Evolutionary conservation across 2,797 vertebrate species (phyloP).

Genomic region (Melopsittacus undulatus): DNA sequence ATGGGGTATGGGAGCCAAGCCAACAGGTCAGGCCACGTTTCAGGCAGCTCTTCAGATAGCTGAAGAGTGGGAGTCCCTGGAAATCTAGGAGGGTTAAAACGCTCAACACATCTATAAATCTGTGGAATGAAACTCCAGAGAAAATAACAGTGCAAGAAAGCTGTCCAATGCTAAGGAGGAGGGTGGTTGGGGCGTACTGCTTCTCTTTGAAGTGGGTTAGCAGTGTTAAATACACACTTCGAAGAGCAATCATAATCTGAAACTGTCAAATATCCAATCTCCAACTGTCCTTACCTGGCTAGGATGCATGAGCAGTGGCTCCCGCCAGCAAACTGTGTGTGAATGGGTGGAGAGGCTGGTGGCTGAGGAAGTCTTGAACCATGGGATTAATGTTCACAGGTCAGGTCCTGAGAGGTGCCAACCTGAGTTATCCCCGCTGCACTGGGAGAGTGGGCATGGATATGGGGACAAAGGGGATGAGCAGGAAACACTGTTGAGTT

Average conservation of each 20-base stretch:
- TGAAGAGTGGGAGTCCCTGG: not conserved
- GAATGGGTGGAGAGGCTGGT: not conserved
- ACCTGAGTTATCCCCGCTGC: not conserved
- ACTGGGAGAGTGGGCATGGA: not conserved
- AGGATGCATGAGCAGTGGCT: not conserved
- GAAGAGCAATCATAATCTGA: not conserved
- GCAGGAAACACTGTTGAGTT: not conserved
- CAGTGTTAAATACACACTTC: not conserved
- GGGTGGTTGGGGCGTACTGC: not conserved
- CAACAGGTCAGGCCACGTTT: not conserved
- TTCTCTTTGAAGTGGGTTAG: not conserved
- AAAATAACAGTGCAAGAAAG: not conserved
- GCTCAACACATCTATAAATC: not conserved
- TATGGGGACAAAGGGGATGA: not conserved
- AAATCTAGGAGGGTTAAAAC: not conserved
- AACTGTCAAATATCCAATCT: not conserved
- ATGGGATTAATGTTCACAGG: accelerated
- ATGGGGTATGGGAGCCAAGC: accelerated
- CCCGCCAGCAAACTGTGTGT: not conserved
- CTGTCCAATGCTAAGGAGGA: not conserved
- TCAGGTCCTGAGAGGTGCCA: not conserved
- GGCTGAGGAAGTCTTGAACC: not conserved
- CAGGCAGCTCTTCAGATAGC: not conserved
- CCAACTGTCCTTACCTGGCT: not conserved
- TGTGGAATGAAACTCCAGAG: not conserved